Conservation (phyloP, 2,113 vertebrate genomes). For the Phylloscopus trochiloides region DNA sequence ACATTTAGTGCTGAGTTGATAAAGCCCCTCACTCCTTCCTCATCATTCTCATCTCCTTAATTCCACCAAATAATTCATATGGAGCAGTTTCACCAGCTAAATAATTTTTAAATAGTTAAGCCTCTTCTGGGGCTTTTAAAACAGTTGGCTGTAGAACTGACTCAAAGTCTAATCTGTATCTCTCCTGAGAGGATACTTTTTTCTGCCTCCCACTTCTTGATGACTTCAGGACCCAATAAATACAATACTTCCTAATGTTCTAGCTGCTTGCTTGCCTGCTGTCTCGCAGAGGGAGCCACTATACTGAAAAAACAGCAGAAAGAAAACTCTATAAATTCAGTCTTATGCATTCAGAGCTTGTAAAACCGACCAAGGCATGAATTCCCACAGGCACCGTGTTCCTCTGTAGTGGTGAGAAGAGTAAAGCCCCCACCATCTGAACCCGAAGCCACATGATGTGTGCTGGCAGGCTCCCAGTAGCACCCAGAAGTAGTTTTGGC, state of each 20-base stretch:
- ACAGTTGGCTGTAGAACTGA: not conserved
- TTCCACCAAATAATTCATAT: slow-evolving; percentile 8
- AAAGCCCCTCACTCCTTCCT: slow-evolving; percentile 5
- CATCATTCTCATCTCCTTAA: not conserved
- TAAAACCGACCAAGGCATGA: not conserved
- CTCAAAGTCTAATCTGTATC: not conserved
- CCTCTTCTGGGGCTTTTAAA: slow-evolving; percentile 8
- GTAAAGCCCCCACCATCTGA: not conserved
- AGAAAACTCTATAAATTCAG: slow-evolving; percentile 10
- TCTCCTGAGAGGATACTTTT: slow-evolving; percentile 2
- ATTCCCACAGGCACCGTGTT: not conserved
- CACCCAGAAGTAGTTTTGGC: not conserved
- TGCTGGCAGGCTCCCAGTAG: not conserved
- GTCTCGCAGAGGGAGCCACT: not conserved
- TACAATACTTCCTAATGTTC: not conserved
- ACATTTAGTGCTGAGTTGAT: not conserved
- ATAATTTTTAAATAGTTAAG: not conserved
- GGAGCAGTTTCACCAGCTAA: not conserved
- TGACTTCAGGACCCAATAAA: slow-evolving; percentile 5
- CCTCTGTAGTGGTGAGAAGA: not conserved
- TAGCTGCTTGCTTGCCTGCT: not conserved
- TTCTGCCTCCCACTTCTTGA: not conserved
- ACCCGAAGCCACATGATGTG: not conserved
- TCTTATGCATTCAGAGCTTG: not conserved
- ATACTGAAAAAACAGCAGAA: slow-evolving; percentile 5